Conservation (phyloP, 64 coral and sea anemone species). For the Actinia tenebrosa region DNA sequence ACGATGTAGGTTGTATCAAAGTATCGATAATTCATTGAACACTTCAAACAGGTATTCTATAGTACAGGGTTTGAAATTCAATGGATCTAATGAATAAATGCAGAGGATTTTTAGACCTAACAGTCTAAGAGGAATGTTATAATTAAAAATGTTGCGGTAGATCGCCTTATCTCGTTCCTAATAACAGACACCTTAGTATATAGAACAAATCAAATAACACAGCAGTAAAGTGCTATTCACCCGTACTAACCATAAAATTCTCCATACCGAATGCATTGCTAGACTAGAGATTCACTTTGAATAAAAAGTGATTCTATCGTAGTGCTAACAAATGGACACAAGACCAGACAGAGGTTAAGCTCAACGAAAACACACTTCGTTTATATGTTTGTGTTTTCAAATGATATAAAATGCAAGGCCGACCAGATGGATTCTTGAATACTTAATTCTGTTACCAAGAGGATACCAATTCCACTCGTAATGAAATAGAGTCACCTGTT, state of each 20-base stretch:
- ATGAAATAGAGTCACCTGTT: not conserved
- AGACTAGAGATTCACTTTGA: not conserved
- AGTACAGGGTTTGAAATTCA: too few relatives aligned
- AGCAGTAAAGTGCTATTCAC: not conserved
- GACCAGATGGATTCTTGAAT: constrained; percentile 10
- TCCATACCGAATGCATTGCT: not conserved
- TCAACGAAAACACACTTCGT: not conserved
- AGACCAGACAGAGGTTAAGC: not conserved
- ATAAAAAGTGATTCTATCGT: not conserved
- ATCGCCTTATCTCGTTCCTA: not conserved
- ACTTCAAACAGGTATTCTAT: too few relatives aligned
- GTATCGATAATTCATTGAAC: not conserved
- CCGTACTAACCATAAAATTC: not conserved
- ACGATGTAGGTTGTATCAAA: not conserved
- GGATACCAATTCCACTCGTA: not conserved
- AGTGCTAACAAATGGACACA: not conserved
- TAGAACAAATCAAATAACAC: not conserved
- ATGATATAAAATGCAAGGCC: not conserved
- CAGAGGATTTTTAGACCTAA: not conserved
- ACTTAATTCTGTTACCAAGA: not conserved
- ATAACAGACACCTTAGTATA: not conserved
- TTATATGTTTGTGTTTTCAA: not conserved
- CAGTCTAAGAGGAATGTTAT: not conserved
- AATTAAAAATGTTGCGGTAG: not conserved
- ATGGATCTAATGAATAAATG: not conserved